Percentiles rank a stretch among this genome's conserved stretches.
phyloP scores from a whole-genome alignment of 2,888 invertebrate genomes.

The Helobdella robusta region DNA sequence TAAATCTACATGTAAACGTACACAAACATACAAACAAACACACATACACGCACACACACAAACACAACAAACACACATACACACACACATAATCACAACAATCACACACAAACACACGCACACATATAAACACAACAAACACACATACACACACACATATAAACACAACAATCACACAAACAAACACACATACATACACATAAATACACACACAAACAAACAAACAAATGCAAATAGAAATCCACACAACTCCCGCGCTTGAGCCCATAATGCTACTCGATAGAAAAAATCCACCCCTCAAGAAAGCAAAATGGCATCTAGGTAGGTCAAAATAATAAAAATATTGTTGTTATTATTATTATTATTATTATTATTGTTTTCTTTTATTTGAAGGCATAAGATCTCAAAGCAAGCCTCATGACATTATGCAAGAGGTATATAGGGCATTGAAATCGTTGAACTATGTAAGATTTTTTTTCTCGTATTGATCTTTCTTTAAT shows the following conservation, averaged over 20 bases:
- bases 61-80: too few relatives aligned
- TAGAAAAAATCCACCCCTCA: constrained; percentile 58
- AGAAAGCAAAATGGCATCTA: constrained; percentile 95
- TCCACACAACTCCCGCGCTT: constrained; percentile 41
- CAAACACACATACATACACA: constrained; percentile 11
- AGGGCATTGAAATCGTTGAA: constrained; percentile 95
- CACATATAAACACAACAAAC: constrained; percentile 11
- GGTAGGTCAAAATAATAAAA: constrained; percentile 53
- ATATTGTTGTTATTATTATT: neutral
- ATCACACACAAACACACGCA: too few relatives aligned
- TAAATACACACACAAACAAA: neutral
- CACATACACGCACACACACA: too few relatives aligned
- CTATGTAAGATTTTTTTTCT: constrained; percentile 68
- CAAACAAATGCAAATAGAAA: constrained; percentile 7
- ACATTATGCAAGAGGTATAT: constrained; percentile 99
- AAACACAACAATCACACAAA: neutral
- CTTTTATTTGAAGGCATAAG: constrained; percentile 65
- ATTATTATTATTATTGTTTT: neutral
- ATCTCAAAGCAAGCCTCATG: constrained; percentile 95
- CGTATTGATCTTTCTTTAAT: too few relatives aligned
- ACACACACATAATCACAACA: too few relatives aligned
- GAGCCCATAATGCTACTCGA: constrained; percentile 41
- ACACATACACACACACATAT: constrained; percentile 12
- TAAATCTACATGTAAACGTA: neutral
- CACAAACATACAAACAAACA: too few relatives aligned